Conservation (phyloP, 2,797 vertebrate species). For the Bryconaethiops microstoma region DNA sequence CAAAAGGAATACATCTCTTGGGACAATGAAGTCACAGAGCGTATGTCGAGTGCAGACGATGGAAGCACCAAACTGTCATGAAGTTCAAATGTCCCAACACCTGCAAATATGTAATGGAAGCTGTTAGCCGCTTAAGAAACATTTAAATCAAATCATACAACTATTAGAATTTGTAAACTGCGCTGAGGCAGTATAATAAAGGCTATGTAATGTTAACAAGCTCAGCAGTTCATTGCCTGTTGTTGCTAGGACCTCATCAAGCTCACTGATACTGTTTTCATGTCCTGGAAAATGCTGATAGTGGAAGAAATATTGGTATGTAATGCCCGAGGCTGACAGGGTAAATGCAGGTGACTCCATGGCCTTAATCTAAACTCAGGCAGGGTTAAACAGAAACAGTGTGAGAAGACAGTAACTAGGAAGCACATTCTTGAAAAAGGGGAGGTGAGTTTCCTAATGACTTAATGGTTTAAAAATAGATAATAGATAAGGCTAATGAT, state of each 20-base stretch:
- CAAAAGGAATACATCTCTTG: conserved; percentile 36
- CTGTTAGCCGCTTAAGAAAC: neutral
- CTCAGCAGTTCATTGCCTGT: too few relatives aligned
- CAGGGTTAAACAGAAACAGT: neutral
- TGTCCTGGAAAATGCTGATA: too few relatives aligned
- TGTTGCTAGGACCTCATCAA: too few relatives aligned
- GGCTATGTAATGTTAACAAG: neutral
- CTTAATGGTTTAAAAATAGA: too few relatives aligned
- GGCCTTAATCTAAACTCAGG: neutral
- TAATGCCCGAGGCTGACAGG: neutral
- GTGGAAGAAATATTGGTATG: neutral
- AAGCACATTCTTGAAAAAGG: neutral
- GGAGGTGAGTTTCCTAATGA: neutral
- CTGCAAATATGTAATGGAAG: neutral
- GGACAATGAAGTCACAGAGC: conserved; percentile 23
- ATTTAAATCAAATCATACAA: neutral
- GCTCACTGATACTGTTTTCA: too few relatives aligned
- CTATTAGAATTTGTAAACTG: neutral
- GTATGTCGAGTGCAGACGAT: conserved; percentile 5
- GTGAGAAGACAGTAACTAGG: too few relatives aligned
- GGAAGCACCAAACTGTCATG: neutral
- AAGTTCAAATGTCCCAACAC: too few relatives aligned
- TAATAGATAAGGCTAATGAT: neutral
- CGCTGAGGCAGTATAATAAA: neutral
- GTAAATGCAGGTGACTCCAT: neutral